Evolutionary conservation across 1,140 invertebrate genomes (phyloP), one percentile per base, ranked within the genome.

Genomic region (Sycobia sp.): DNA sequence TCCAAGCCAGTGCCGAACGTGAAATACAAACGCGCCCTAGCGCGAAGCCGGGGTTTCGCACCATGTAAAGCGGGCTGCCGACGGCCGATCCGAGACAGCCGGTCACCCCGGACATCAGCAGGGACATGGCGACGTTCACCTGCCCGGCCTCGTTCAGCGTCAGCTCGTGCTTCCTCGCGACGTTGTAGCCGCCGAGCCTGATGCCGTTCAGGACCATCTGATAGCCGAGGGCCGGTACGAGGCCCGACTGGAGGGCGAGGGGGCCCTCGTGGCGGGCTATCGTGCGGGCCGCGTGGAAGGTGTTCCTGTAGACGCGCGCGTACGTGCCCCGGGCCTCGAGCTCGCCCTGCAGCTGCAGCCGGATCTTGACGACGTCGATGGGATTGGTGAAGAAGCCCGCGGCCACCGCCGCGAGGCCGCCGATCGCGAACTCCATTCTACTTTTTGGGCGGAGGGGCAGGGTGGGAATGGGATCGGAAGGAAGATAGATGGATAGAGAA

Each of bases 281-380:
- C 2, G 85, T 76, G 62, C 86, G 88, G 44, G 86, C 84, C 2
- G 88, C 89, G 74, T 91, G 90, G 50, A 89, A 81, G 2, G 89
- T 86, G 72, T 89, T 90, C 32, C 83, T 82, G 55, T 87, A 89
- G 65, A 85, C 80, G 25, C 82, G 83, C 14, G 79, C 76, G 67
- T 89, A 89, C 1, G 85, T 75, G 1, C 91, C 91, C 36, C 84
- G 83, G 1, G 87, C 86, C 65, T 87, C 84, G 14, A 96, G 74
- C 75, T 97, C 94, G 13, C 94, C 94, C 80, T 96, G 94, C 1
- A 96, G 80, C 75, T 97, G 94, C 70, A 96, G 86, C n/a, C 94
- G 84, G 7, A 92, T 96, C 81, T 97, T 97, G 0, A 95, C 86
- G 2, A 96, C 92, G 75, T 97, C 94, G 38, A 96, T 74, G 1